A percentile compares a stretch with the other conserved stretches of the same genome.
Conservation (phyloP, 2,113 vertebrate species). For the Motacilla tschutschensis region DNA sequence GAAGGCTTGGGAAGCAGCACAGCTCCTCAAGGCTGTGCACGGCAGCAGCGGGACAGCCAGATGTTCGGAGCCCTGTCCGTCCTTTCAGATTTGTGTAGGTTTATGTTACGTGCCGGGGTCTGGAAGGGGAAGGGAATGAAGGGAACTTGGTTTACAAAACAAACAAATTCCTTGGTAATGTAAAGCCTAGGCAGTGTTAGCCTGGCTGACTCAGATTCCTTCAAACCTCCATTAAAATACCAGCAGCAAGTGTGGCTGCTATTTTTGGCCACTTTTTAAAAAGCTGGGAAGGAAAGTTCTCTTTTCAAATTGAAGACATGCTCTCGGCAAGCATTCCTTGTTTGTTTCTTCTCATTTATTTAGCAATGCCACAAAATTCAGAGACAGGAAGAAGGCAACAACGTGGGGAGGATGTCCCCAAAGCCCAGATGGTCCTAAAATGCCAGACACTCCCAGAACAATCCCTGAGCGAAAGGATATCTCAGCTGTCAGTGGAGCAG, state of each 20-base stretch:
- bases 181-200: conserved; percentile 64
- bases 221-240: conserved; percentile 79
- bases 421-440: conserved; percentile 7
- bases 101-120: conserved; percentile 20
- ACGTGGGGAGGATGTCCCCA: background rate
- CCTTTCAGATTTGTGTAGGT: conserved; percentile 9
- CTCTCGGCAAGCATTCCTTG: background rate
- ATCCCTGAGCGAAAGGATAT: background rate
- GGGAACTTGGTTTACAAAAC: conserved; percentile 74
- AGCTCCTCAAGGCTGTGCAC: background rate
- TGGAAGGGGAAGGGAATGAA: conserved; percentile 34
- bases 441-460: background rate
- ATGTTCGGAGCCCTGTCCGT: background rate
- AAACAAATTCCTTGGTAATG: conserved; percentile 74
- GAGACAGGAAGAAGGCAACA: background rate
- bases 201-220: conserved; percentile 75
- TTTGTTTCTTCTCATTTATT: background rate
- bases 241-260: conserved; percentile 64
- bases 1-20: background rate
- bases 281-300: conserved; percentile 24
- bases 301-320: conserved; percentile 5
- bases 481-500: background rate
- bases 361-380: background rate
- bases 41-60: background rate
- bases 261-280: conserved; percentile 41